These are phyloP conservation scores for Paralichthys olivaceus DNA, from an alignment of 2,113 vertebrate species.

Conservation along the genomic window DNA sequence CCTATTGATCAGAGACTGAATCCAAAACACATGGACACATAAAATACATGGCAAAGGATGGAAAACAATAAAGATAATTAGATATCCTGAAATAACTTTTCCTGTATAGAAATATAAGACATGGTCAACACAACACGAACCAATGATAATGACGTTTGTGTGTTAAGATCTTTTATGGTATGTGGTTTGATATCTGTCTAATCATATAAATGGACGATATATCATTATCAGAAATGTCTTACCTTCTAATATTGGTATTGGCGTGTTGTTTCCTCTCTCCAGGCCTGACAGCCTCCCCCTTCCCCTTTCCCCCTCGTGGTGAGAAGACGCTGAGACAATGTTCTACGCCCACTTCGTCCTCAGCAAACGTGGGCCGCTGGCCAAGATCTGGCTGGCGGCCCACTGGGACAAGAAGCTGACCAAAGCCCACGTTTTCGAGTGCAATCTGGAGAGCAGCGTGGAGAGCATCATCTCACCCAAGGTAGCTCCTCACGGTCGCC, in stretches of 20 bases:
- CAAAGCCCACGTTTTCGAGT: constrained; percentile 99
- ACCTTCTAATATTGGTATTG: too few relatives aligned
- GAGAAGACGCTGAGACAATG: constrained; percentile 86
- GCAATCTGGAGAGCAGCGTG: constrained; percentile 97
- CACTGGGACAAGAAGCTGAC: constrained; percentile 99
- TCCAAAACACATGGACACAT: background rate
- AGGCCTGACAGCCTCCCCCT: constrained; percentile 41
- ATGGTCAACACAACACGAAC: too few relatives aligned
- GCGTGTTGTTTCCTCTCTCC: constrained; percentile 18
- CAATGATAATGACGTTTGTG: too few relatives aligned
- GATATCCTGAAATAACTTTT: too few relatives aligned
- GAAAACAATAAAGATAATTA: background rate
- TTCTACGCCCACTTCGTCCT: constrained; percentile 99
- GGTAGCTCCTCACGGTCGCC: background rate
- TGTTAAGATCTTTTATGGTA: too few relatives aligned
- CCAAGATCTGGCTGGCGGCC: constrained; percentile 99
- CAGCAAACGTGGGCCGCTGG: constrained; percentile 97
- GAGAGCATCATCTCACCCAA: constrained; percentile 85
- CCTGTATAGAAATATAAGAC: too few relatives aligned
- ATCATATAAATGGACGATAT: background rate
- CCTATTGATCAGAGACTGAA: background rate
- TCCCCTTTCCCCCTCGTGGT: constrained; percentile 45
- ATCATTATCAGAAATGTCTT: too few relatives aligned
- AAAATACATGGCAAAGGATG: background rate
- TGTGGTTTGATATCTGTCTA: background rate